Base-by-base conservation (phyloP, 1,140 invertebrate species). In the Melipona quadrifasciata region DNA sequence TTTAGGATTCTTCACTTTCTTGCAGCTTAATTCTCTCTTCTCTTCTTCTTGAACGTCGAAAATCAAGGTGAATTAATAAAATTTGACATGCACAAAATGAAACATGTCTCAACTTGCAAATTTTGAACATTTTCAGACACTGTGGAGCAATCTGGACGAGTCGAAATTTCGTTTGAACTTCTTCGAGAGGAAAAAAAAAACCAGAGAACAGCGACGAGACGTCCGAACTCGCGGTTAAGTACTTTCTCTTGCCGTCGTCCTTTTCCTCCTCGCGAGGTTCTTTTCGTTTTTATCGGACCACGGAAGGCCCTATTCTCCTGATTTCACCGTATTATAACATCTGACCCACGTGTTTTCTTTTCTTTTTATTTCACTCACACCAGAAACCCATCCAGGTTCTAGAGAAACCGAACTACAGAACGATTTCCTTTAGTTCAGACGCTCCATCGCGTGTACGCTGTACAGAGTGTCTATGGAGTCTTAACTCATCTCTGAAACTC, bases 141-240 rank as follows among this genome's bases (percentile, higher is more conserved):
- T 17, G 14, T 47, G 16, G n/a, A n/a, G 2, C 16, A 11, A 53
- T 34, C 16, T 53, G 11, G 10, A 19, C 0, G 53, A n/a, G 57
- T 77, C 74, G n/a, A 75, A 27, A 4, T 68, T 68, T 47, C 53
- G 55, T 24, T 10, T 6, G n/a, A 17, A 14, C 21, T 10, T 14
- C 34, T 21, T 10, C 39, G 14, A 55, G 4, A 21, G 61, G 47
- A 31, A 6, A 27, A 55, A 75, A 19, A 51, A 64, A 31, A 27
- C 53, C 68, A 73, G 47, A 70, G 64, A 64, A 68, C n/a, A 83
- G 65, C 64, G 51, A 58, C 53, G 73, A 70, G 77, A 73, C 39
- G 39, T 72, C 19, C 70, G 31, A 73, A 47, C 82, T 55, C 67
- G 55, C 24, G 31, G 67, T 84, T 84, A 84, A 84, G 82, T 84